Evolutionary conservation across 2,888 invertebrate species (phyloP).

Genomic region (Falcaria lacertinaria): DNA sequence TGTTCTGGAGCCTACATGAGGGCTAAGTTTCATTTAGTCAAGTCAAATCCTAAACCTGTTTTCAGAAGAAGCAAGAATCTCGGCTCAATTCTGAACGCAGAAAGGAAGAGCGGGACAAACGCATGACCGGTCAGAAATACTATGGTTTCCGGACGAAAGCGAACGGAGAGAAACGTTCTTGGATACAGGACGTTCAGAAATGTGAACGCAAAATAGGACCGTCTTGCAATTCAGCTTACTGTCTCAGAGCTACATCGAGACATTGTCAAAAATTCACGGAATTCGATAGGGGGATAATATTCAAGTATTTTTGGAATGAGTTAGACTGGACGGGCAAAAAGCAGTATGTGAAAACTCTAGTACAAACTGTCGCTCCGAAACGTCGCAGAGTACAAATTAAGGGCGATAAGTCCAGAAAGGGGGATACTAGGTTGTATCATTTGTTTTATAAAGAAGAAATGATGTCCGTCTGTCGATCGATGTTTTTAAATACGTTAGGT

Average conservation of each 20-base stretch:
- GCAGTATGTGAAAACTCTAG: slow-evolving; percentile 33
- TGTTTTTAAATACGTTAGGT: slow-evolving; percentile 54
- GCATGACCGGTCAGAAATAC: slow-evolving; percentile 57
- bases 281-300: slow-evolving; percentile 32
- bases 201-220: slow-evolving; percentile 44
- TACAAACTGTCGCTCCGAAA: slow-evolving; percentile 43
- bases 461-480: slow-evolving; percentile 42
- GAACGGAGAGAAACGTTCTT: slow-evolving; percentile 29
- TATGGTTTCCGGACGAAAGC: slow-evolving; percentile 40
- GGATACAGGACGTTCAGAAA: slow-evolving; percentile 55
- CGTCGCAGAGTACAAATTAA: slow-evolving; percentile 35
- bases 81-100: slow-evolving; percentile 35
- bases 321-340: slow-evolving; percentile 52
- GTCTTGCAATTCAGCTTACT: slow-evolving; percentile 36
- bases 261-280: slow-evolving; percentile 35
- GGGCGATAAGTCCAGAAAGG: slow-evolving; percentile 39
- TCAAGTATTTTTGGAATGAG: slow-evolving; percentile 49
- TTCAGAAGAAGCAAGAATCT: slow-evolving; percentile 23
- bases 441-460: slow-evolving; percentile 27
- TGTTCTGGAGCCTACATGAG: too few species aligned
- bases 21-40: too few species aligned
- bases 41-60: slow-evolving; percentile 7
- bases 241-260: slow-evolving; percentile 29
- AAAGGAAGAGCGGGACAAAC: slow-evolving; percentile 43
- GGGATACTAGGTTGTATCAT: slow-evolving; percentile 47